phyloP scores from a whole-genome alignment of 2,888 invertebrate species.

The Aphelenchoides bicaudatus region DNA sequence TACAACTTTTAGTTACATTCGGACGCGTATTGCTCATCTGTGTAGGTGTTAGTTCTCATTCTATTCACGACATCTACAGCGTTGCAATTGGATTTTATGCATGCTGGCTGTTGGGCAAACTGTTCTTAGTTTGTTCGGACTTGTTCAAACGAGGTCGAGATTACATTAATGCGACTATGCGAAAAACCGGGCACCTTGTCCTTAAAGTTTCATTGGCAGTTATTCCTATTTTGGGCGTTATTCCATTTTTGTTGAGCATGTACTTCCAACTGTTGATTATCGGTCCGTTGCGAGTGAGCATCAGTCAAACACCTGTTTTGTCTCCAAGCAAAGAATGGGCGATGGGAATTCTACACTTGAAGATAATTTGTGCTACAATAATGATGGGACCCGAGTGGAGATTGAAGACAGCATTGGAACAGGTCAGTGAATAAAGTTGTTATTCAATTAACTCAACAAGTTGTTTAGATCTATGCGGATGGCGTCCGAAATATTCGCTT shows the following conservation, averaged over 20 bases:
- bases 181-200: slow-evolving; percentile 5
- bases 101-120: slow-evolving; percentile 80
- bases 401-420: slow-evolving; percentile 84
- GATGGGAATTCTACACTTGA: slow-evolving; percentile 90
- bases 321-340: slow-evolving; percentile 83
- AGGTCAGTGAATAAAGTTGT: slow-evolving; percentile 65
- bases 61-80: slow-evolving; percentile 71
- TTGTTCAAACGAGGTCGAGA: slow-evolving; percentile 80
- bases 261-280: slow-evolving; percentile 82
- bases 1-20: slow-evolving; percentile 73
- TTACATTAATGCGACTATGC: slow-evolving; percentile 29
- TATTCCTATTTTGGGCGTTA: slow-evolving; percentile 75
- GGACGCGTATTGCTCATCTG: slow-evolving; percentile 57
- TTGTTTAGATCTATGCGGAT: slow-evolving; percentile 74
- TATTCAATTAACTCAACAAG: slow-evolving; percentile 5
- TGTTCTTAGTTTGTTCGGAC: slow-evolving; percentile 72
- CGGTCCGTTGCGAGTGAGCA: slow-evolving; percentile 73
- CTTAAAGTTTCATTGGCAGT: slow-evolving; percentile 63
- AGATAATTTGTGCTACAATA: slow-evolving; percentile 89
- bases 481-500: slow-evolving; percentile 88
- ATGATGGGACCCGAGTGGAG: slow-evolving; percentile 96
- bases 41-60: slow-evolving; percentile 6
- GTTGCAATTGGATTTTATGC: slow-evolving; percentile 89
- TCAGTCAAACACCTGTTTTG: slow-evolving; percentile 67
- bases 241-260: slow-evolving; percentile 85